A percentile compares a stretch with the other conserved stretches of the same genome.
Evolutionary conservation across 2,888 invertebrate species (phyloP).

Genomic region (Diloba caeruleocephala): DNA sequence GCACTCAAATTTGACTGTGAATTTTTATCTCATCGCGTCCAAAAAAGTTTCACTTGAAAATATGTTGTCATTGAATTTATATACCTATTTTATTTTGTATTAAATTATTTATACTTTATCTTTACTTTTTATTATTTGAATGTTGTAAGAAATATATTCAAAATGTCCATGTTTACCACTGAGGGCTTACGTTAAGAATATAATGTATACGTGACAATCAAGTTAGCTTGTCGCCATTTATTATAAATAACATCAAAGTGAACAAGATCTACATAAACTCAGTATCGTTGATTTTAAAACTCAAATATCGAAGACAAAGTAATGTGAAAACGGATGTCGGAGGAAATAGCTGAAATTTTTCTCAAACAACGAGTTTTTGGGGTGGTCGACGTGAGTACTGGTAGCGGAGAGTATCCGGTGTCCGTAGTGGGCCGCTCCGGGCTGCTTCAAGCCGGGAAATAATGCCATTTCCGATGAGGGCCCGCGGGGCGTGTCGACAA

Average conservation of each 20-base stretch:
- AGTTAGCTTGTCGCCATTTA: neutral
- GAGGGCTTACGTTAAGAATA: neutral
- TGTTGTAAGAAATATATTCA: no score
- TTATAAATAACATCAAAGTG: constrained; percentile 8
- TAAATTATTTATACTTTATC: no score
- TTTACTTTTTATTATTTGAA: no score
- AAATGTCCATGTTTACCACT: neutral
- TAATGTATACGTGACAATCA: no score
- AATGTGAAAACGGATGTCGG: constrained; percentile 63
- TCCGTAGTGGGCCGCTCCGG: constrained; percentile 69
- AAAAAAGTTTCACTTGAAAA: no score
- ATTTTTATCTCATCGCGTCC: no score
- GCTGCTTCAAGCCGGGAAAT: constrained; percentile 71
- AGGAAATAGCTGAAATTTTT: constrained; percentile 71
- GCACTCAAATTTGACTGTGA: no score
- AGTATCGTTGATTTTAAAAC: constrained; percentile 29
- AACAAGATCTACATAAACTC: constrained; percentile 4
- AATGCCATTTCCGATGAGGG: constrained; percentile 86
- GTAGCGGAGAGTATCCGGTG: constrained; percentile 75
- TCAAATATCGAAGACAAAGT: constrained; percentile 37
- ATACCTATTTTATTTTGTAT: no score
- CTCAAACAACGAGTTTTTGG: constrained; percentile 66
- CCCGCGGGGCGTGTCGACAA: constrained; percentile 80
- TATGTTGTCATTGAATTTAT: no score
- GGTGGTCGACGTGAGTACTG: constrained; percentile 55